Base-by-base conservation (phyloP, 1,140 invertebrate species). In the Ostrea denselamellosa region DNA sequence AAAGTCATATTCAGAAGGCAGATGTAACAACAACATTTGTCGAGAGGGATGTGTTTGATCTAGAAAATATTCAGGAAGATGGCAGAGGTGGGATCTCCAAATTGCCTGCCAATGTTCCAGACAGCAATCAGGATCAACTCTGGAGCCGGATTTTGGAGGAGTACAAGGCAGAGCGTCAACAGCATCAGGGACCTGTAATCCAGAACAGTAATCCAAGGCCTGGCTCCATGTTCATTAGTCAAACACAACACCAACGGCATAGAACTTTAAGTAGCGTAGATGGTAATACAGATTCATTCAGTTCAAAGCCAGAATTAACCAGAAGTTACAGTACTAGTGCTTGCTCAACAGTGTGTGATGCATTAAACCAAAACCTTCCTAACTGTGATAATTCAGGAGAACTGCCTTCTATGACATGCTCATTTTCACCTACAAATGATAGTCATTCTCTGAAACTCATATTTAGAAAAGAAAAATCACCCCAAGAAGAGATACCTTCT, bases 61-160 rank as follows among this genome's bases (percentile, higher is more conserved):
- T 34, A 12, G 68, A 25, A 77, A 77, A 77, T 28, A 12, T 34
- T 28, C 25, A 22, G 0, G 0, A 12, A 19, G 5, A 62, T 19
- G 17, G n/a, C 7, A 62, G n/a, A 3, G 34, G 5, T 44, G 56
- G 14, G 56, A 62, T 19, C 19, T 19, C 5, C 3, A 62, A n/a
- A 19, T 77, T 14, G 14, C 22, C 28, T 34, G 4, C 68, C 25
- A 34, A 14, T 28, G 25, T 77, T 77, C 28, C 68, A 77, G 68
- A 77, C 2, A 34, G 22, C 14, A 77, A 5, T 77, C 68, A 22
- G 14, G 68, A 77, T 77, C 68, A 77, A 77, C 25, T 77, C 25
- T 77, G 68, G 68, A 77, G 68, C 25, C 22, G 68, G 25, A 77
- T 77, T 25, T 77, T 77, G 68, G 68, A 77, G 68, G 68, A 77